These are phyloP conservation scores for Cyclina sinensis DNA, from an alignment of 1,140 invertebrate species.

Conservation along the genomic window DNA sequence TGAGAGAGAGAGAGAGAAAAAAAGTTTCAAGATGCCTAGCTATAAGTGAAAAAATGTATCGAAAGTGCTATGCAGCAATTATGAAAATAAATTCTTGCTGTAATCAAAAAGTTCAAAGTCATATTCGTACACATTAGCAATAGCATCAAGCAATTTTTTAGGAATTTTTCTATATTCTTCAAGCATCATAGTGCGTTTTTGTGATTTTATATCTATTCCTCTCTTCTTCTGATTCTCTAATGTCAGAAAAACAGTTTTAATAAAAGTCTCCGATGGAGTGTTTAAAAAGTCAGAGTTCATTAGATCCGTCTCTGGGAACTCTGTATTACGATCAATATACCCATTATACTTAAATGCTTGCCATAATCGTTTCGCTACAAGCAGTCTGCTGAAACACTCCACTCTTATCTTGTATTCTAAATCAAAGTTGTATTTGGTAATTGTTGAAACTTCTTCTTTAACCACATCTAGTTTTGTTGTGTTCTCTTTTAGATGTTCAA, in stretches of 20 bases:
- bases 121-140: constrained; percentile 32
- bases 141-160: neutral
- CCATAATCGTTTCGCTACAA: constrained; percentile 49
- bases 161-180: constrained; percentile 41
- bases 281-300: neutral
- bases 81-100: constrained; percentile 7
- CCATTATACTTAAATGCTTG: constrained; percentile 56
- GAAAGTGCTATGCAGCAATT: too few species aligned
- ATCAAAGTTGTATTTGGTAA: constrained; percentile 56
- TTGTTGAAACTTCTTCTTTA: neutral
- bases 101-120: constrained; percentile 63
- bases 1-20: too few species aligned
- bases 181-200: constrained; percentile 35
- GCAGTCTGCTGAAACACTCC: constrained; percentile 49
- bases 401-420: neutral
- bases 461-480: neutral
- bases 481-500: constrained; percentile 27
- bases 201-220: neutral
- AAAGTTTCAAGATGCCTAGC: too few species aligned
- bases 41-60: too few species aligned
- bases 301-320: constrained; percentile 14
- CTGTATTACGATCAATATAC: constrained; percentile 29
- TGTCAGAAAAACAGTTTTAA: neutral
- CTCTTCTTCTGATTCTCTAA: neutral
- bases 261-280: constrained; percentile 15